Base-by-base conservation (phyloP, 2,888 invertebrate species). In the Metalampra italica region DNA sequence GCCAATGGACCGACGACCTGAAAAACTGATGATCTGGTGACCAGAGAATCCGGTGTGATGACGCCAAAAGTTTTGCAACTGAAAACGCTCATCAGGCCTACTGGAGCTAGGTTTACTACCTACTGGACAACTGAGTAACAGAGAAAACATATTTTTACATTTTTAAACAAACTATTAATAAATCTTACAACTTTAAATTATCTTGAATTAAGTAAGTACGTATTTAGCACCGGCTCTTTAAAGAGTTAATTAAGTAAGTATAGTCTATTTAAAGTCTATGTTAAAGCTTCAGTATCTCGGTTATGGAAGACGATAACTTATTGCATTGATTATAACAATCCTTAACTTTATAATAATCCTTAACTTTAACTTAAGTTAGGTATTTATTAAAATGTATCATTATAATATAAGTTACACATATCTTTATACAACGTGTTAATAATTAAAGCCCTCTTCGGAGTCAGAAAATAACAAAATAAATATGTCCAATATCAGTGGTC, bases 281-380 rank as follows among this genome's bases (percentile, higher is more conserved):
- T 86, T 86, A 86, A 86, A 86, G 85, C 86, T 86, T 72, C 60
- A 50, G 46, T 56, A 66, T 68, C 71, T 76, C 66, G 74, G 70
- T 78, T 71, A 78, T 74, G 80, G 84, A 84, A 84, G 81, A 84
- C 81, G 54, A 64, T 57, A 66, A 60, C 64, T 68, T n/a, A 66
- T 69, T 67, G 68, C 66, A 62, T 68, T 61, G 55, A 51, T 53
- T 51, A 49, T 44, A 22, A 36, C 38, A 13, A 13, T 38, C 13
- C 5, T 13, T 9, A 14, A 13, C 7, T 38, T 9, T 9, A 38
- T 22, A 30, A 39, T 44, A 12, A 38, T 22, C 12, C 9, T 36
- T 36, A 36, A n/a, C 3, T n/a, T 36, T 22, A 22, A 22, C 22
- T 22, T 22, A 22, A n/a, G 40, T 43, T 36, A 45, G 34, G 29